Evolutionary conservation across 2,113 vertebrate species (phyloP).

Genomic region (Tapirus terrestris): DNA sequence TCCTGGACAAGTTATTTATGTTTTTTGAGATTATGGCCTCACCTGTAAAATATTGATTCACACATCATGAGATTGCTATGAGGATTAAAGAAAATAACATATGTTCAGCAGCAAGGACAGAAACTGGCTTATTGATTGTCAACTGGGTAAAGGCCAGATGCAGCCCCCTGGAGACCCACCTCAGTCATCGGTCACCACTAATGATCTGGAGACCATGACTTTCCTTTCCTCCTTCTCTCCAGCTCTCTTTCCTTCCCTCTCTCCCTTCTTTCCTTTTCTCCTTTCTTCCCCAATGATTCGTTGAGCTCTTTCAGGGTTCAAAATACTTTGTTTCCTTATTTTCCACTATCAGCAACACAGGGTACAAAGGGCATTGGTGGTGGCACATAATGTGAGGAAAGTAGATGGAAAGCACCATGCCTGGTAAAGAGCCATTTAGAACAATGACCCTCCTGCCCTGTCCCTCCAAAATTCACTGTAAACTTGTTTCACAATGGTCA

Average conservation of each 20-base stretch:
- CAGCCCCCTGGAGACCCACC: background rate
- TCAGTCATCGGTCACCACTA: background rate
- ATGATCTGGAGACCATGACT: background rate
- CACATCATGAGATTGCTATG: background rate
- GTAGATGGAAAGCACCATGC: background rate
- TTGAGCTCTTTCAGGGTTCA: background rate
- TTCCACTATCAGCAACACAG: background rate
- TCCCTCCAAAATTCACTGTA: conserved; percentile 61
- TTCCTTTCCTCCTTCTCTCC: background rate
- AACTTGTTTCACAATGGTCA: conserved; percentile 59
- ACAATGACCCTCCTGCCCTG: conserved; percentile 41
- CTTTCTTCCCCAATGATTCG: background rate
- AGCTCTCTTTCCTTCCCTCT: background rate
- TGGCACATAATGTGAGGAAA: background rate
- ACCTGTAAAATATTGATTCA: background rate
- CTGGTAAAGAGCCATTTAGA: conserved; percentile 34
- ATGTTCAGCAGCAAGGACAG: background rate
- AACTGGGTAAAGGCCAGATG: background rate
- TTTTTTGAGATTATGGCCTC: background rate
- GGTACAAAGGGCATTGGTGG: background rate
- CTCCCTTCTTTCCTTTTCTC: background rate
- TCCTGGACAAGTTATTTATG: background rate
- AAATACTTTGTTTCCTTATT: background rate
- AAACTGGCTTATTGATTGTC: background rate
- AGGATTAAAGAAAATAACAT: background rate